phyloP scores from a whole-genome alignment of 2,888 invertebrate genomes.

The Lasioglossum pauxillum region DNA sequence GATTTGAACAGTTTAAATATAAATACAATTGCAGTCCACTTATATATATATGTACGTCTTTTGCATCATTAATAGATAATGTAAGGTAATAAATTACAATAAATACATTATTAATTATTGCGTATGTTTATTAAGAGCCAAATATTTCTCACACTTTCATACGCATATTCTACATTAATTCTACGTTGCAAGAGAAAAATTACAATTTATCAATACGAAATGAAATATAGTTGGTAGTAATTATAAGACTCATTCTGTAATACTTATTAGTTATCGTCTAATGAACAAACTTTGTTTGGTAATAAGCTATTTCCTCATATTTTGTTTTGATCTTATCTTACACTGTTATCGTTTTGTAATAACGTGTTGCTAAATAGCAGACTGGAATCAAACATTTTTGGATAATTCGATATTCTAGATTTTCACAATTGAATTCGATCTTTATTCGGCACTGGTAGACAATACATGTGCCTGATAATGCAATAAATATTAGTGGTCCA shows the following conservation, averaged over 20 bases:
- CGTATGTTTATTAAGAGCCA: neutral
- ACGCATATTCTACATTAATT: neutral
- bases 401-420: neutral
- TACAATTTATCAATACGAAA: neutral
- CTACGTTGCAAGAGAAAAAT: neutral
- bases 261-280: neutral
- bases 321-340: conserved; percentile 3
- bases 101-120: neutral
- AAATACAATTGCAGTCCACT: neutral
- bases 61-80: neutral
- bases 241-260: neutral
- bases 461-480: no score
- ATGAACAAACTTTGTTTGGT: conserved; percentile 8
- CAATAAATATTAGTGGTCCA: no score
- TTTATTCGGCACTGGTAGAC: no score
- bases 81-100: neutral
- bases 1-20: neutral
- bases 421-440: no score
- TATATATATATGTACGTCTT: neutral
- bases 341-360: conserved; percentile 22
- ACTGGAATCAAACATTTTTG: neutral
- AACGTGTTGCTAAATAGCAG: conserved; percentile 16
- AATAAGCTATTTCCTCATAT: conserved; percentile 3
- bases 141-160: neutral
- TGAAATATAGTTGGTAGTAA: neutral